Percentiles rank a stretch among this genome's conserved stretches.
Conservation (phyloP, 30 jellyfish, hydroid and myxozoan genomes). For the Chironex yamaguchii region DNA sequence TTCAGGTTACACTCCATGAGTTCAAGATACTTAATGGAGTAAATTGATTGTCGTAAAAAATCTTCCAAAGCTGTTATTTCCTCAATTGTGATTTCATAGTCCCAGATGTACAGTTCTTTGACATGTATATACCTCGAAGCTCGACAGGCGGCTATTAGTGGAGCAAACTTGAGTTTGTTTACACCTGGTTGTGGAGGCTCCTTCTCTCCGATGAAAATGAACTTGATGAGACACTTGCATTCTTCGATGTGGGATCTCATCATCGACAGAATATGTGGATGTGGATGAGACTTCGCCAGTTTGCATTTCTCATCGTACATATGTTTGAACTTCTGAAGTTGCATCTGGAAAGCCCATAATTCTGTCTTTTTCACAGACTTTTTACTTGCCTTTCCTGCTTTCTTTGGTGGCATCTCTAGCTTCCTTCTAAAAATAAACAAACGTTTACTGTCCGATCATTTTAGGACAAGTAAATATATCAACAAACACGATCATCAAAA, state of each 20-base stretch:
- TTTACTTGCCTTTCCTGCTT: background rate
- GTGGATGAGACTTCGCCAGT: background rate
- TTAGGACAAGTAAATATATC: too few relatives aligned
- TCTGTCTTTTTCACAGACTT: background rate
- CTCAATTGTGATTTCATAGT: slow-evolving; percentile 60
- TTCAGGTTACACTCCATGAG: slow-evolving; percentile 82
- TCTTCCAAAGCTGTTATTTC: slow-evolving; percentile 77
- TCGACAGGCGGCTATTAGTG: slow-evolving; percentile 72
- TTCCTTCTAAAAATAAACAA: background rate
- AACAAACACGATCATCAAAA: too few relatives aligned
- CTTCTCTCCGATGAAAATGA: background rate
- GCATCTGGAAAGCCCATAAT: background rate
- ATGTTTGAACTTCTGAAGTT: background rate
- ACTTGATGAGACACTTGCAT: background rate
- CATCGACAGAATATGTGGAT: background rate
- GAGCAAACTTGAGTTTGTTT: slow-evolving; percentile 59
- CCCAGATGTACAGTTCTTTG: slow-evolving; percentile 85
- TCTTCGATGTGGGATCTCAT: background rate
- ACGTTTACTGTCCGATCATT: too few relatives aligned
- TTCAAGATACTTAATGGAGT: slow-evolving; percentile 66
- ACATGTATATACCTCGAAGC: slow-evolving; percentile 48
- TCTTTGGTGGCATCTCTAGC: background rate
- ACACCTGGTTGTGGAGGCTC: slow-evolving; percentile 25
- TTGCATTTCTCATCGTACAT: background rate
- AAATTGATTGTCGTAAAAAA: slow-evolving; percentile 65